Evolutionary conservation across 1,140 invertebrate genomes (phyloP).

Genomic region (Orchesella cincta): DNA sequence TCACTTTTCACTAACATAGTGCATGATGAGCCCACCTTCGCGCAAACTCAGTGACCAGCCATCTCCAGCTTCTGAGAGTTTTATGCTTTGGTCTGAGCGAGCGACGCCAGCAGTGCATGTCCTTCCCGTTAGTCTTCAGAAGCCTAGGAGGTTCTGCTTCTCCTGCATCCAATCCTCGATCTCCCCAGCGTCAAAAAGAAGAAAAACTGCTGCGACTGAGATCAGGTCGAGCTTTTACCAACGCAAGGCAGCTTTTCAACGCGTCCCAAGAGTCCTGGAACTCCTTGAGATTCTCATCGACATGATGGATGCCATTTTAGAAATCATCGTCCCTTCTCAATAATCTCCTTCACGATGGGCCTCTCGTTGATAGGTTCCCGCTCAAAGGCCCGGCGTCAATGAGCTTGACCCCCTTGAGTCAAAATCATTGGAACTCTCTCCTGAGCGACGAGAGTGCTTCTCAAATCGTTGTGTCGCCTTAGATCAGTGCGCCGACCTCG

Average conservation of each 20-base stretch:
- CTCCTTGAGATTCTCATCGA: background rate
- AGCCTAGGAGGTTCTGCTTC: conserved; percentile 75
- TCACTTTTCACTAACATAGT: too few species aligned
- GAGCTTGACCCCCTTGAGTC: conserved; percentile 80
- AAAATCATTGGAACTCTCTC: conserved; percentile 88
- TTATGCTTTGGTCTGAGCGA: conserved; percentile 94
- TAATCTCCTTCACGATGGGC: conserved; percentile 79
- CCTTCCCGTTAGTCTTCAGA: conserved; percentile 82
- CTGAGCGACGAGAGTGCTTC: conserved; percentile 88
- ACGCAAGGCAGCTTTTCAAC: background rate
- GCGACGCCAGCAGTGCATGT: conserved; percentile 82
- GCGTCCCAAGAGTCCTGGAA: background rate
- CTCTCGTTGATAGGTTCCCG: too few species aligned
- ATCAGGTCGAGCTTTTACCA: conserved; percentile 71
- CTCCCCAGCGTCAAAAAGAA: conserved; percentile 84
- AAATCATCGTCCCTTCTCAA: conserved; percentile 66
- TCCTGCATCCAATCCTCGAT: conserved; percentile 88
- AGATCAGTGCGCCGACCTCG: conserved; percentile 89
- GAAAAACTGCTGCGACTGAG: conserved; percentile 86
- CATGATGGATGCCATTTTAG: background rate
- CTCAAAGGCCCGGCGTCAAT: conserved; percentile 81
- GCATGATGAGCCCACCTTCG: too few species aligned
- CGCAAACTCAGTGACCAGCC: conserved; percentile 93
- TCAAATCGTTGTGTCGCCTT: conserved; percentile 93
- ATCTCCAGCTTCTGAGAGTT: conserved; percentile 16